Evolutionary conservation across 2,888 invertebrate genomes (phyloP).

Genomic region (Idaea biselata): DNA sequence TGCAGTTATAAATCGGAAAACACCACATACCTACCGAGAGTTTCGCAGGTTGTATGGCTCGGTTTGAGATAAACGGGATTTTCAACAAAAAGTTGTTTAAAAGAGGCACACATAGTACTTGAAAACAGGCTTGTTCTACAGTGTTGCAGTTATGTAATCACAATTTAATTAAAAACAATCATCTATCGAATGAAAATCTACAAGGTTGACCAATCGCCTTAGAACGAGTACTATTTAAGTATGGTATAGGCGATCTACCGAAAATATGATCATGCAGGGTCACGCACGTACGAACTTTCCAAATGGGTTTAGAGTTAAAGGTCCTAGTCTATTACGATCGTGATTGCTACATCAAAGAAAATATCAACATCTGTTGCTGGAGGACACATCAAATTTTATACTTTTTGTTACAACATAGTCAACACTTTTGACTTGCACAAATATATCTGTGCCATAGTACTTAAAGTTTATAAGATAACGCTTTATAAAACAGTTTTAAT

Average conservation of each 20-base stretch:
- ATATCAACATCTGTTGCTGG: neutral
- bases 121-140: neutral
- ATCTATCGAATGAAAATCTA: neutral
- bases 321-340: neutral
- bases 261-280: neutral
- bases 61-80: neutral
- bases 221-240: neutral
- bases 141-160: neutral
- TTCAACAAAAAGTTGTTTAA: neutral
- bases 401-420: neutral
- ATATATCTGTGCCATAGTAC: neutral
- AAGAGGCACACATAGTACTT: neutral
- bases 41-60: too few relatives aligned
- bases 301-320: neutral
- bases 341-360: neutral
- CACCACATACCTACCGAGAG: neutral
- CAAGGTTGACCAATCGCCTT: neutral
- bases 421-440: neutral
- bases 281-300: neutral
- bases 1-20: neutral
- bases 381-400: neutral
- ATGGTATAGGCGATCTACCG: neutral
- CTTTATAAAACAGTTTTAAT: neutral
- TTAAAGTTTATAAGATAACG: neutral
- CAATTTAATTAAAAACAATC: neutral